Conservation (phyloP, 2,797 vertebrate species). For the Glossophaga mutica region DNA sequence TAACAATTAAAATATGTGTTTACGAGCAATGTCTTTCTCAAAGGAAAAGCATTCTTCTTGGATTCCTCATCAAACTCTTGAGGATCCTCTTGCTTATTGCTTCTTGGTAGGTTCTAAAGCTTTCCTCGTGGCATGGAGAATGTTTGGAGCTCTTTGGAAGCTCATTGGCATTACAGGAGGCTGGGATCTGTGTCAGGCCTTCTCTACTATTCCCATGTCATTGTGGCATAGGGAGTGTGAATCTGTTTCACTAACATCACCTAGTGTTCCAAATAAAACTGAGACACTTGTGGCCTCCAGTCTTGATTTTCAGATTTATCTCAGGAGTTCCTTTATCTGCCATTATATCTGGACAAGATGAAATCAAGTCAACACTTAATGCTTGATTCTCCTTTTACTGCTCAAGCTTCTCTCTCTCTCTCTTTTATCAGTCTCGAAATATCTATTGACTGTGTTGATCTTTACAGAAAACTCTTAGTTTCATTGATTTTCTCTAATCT, state of each 20-base stretch:
- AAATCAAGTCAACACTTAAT: not conserved
- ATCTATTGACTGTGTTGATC: not conserved
- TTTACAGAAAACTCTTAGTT: not conserved
- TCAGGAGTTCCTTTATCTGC: not conserved
- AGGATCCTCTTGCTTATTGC: not conserved
- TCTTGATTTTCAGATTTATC: not conserved
- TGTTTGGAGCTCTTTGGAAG: not conserved
- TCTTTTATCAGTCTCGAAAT: not conserved
- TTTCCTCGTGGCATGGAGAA: not conserved
- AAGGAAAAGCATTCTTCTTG: not conserved
- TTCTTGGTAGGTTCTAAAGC: not conserved
- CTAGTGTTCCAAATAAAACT: not conserved
- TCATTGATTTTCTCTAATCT: conserved; percentile 41
- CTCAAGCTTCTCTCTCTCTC: not conserved
- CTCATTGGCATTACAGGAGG: not conserved
- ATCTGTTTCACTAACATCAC: not conserved
- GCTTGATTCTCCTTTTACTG: not conserved
- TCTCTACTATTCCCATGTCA: not conserved
- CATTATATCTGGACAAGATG: not conserved
- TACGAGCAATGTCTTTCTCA: not conserved
- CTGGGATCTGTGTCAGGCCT: not conserved
- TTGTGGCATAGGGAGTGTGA: not conserved
- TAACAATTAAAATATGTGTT: not conserved
- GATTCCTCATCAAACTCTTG: not conserved
- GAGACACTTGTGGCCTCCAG: not conserved